A percentile compares a stretch with the other conserved stretches of the same genome.
Conservation (phyloP, 2,113 vertebrate species). For the Petromus typicus region DNA sequence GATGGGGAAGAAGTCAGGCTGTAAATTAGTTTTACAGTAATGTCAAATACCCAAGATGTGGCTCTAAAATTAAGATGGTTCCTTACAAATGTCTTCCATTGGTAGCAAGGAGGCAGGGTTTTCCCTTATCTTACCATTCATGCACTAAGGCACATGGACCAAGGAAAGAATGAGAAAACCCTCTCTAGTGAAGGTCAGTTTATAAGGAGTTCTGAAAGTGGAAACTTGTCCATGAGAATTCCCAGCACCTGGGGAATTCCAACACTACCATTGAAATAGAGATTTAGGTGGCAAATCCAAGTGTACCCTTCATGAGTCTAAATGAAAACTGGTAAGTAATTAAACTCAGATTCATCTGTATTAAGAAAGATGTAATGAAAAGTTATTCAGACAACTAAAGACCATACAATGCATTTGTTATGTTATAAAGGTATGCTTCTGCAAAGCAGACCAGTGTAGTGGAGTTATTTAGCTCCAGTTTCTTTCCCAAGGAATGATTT, state of each 20-base stretch:
- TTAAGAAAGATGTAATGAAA: not conserved
- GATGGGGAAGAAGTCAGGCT: not conserved
- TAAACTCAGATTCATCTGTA: not conserved
- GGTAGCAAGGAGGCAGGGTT: not conserved
- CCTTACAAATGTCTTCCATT: not conserved
- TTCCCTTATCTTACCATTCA: not conserved
- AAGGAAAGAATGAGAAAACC: accelerated
- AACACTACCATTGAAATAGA: not conserved
- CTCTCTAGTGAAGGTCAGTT: not conserved
- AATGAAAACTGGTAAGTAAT: not conserved
- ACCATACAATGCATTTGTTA: not conserved
- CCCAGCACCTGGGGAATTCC: not conserved
- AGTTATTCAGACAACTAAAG: not conserved
- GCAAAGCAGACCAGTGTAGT: not conserved
- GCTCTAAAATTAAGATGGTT: not conserved
- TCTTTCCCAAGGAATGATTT: not conserved
- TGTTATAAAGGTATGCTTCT: not conserved
- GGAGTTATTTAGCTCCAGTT: not conserved
- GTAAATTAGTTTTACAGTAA: not conserved
- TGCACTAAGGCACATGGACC: not conserved
- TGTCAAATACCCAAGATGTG: not conserved
- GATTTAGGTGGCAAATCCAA: not conserved
- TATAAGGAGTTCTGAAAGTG: not conserved
- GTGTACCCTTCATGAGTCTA: not conserved
- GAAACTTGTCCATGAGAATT: not conserved